These are phyloP conservation scores for Ophonus ardosiacus DNA, from an alignment of 2,888 invertebrate genomes.

Conservation along the genomic window DNA sequence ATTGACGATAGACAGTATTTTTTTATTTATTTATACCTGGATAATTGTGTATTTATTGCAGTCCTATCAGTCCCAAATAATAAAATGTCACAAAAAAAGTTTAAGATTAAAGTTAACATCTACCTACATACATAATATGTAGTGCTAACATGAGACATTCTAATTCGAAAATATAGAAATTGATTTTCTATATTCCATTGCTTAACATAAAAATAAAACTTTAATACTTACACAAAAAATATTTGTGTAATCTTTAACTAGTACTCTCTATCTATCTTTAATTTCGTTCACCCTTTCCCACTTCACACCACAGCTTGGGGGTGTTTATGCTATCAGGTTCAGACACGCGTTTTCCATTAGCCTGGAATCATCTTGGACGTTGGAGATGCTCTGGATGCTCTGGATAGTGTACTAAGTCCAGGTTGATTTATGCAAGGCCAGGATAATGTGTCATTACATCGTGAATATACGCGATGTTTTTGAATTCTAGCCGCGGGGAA, in stretches of 20 bases:
- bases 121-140: no score
- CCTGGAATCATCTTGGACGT: neutral
- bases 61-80: no score
- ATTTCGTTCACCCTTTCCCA: neutral
- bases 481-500: neutral
- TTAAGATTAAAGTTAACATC: no score
- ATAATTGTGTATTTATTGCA: no score
- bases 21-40: no score
- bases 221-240: neutral
- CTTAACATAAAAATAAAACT: no score
- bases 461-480: neutral
- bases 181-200: no score
- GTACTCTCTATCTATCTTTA: neutral
- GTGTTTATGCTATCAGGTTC: constrained; percentile 59
- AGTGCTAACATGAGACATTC: no score
- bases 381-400: neutral
- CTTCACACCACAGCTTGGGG: neutral
- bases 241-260: neutral
- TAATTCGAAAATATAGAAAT: no score
- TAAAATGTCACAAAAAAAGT: no score
- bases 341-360: constrained; percentile 62
- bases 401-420: neutral
- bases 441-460: neutral
- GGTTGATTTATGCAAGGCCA: neutral
- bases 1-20: no score